Evolutionary conservation across 2,113 vertebrate species (phyloP), one percentile per base, ranked within the genome.

Genomic region (Cephalopterus ornatus): DNA sequence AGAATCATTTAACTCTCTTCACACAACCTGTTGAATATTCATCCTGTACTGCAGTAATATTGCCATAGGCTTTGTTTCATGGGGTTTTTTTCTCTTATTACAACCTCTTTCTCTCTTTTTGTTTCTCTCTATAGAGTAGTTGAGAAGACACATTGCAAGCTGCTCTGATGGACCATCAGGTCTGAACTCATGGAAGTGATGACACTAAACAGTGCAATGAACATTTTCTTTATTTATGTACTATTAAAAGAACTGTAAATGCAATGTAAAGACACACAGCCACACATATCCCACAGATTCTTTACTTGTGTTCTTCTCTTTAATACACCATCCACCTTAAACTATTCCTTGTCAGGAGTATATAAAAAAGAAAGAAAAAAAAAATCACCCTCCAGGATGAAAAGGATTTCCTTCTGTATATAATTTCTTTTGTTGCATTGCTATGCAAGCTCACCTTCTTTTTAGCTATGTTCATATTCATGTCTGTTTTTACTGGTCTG

Each of bases 181-280:
- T 98, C 97, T 98, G 96, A 98, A 98, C 98, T 98, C 97, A 97
- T 97, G 97, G 98, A 98, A 98, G 97, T 97, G 97, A 98, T 96
- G 97, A 98, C 98, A 97, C 96, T 98, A 97, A 98, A 98, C 93
- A 98, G 98, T 98, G 98, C 98, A 98, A 98, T 98, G 98, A 98
- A 99, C 98, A 98, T 98, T 98, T 98, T 98, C 98, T 98, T 98
- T 98, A 98, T 98, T 98, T 98, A 98, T 98, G 98, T 98, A 98
- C 98, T 98, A 98, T 98, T 98, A 95, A 98, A 98, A 98, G 97
- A 99, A 98, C 98, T 99, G 99, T 99, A 99, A 99, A 99, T 99
- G 99, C 98, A 98, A 99, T 99, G 99, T 99, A 99, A 98, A 99
- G 98, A 99, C 98, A 98, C 98, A 98, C 98, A 99, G 98, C 98